phyloP scores from a whole-genome alignment of 1,140 invertebrate species.

The Ectropis grisescens region DNA sequence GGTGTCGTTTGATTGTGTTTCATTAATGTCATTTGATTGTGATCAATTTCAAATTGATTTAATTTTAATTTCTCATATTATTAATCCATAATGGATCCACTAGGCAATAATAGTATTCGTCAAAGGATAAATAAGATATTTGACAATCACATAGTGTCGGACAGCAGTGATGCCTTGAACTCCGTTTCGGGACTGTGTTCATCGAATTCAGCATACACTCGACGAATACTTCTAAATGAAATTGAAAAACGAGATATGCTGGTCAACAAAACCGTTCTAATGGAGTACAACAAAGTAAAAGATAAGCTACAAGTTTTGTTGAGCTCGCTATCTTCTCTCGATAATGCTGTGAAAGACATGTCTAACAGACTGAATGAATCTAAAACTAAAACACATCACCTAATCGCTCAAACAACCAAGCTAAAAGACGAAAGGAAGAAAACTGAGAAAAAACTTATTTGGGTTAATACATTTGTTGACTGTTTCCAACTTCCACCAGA shows the following conservation, averaged over 20 bases:
- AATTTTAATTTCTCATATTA: no score
- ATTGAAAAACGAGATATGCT: slow-evolving; percentile 88
- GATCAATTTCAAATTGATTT: no score
- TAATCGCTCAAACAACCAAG: slow-evolving; percentile 89
- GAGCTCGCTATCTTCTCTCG: slow-evolving; percentile 84
- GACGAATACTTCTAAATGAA: slow-evolving; percentile 90
- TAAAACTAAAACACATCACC: slow-evolving; percentile 89
- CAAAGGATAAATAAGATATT: slow-evolving; percentile 50
- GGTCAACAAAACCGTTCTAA: slow-evolving; percentile 88
- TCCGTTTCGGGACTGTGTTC: slow-evolving; percentile 72
- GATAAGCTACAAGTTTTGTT: slow-evolving; percentile 86
- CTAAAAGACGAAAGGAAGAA: slow-evolving; percentile 88
- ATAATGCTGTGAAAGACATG: slow-evolving; percentile 89
- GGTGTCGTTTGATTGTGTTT: no score
- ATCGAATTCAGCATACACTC: slow-evolving; percentile 83
- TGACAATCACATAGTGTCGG: slow-evolving; percentile 42
- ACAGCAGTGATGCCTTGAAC: slow-evolving; percentile 76
- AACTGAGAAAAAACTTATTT: slow-evolving; percentile 85
- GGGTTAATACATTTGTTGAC: slow-evolving; percentile 85
- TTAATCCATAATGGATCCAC: slow-evolving; percentile 16
- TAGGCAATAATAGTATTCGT: slow-evolving; percentile 25
- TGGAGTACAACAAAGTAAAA: slow-evolving; percentile 89
- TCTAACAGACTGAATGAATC: slow-evolving; percentile 84
- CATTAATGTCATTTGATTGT: no score
- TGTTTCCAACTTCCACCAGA: slow-evolving; percentile 87